Evolutionary conservation across 2,113 vertebrate species (phyloP), one percentile per base, ranked within the genome.

Genomic region (Hiodon alosoides): DNA sequence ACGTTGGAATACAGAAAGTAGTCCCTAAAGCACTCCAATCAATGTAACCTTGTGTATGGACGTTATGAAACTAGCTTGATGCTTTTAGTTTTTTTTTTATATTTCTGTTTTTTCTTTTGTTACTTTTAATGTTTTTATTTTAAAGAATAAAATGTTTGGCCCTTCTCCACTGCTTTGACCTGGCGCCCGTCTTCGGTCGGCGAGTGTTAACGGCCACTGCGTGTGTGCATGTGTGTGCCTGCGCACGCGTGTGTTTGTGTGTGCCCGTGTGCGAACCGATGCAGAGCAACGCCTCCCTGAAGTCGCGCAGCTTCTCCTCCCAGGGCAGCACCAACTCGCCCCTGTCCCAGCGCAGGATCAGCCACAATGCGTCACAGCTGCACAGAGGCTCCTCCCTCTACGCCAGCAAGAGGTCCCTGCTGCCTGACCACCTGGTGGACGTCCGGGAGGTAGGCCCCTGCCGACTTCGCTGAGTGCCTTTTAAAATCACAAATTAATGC

Each of bases 261-360:
- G 53, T 69, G n/a, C 17, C 10, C 47, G 62, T 68, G 13, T 64
- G 17, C 51, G 51, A 5, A 61, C 51, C 13, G 16, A 5, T 72
- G 81, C 89, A 99, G 96, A 98, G 93, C 85, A 97, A 99, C 81
- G 94, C 96, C 77, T 95, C 95, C 69, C 90, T 96, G 82, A 96
- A 97, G 89, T 96, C 94, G 76, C 93, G 95, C 75, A 98, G 95
- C 87, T 96, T 96, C 89, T 98, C 97, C 4, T 98, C 97, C 79
- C 95, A 95, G 89, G 93, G 95, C 86, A 97, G 95, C 64, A 91
- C 92, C 80, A 95, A 87, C 88, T 99, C 97, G 7, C 97, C 96
- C 11, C 88, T 94, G 81, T 90, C 90, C 7, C 80, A 96, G 83
- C 94, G 95, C 72, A 87, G 95, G 83, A 86, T 93, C 72, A 97